These are phyloP conservation scores for Orientallactaga bullata DNA, from an alignment of 2,113 vertebrate genomes.

Conservation along the genomic window DNA sequence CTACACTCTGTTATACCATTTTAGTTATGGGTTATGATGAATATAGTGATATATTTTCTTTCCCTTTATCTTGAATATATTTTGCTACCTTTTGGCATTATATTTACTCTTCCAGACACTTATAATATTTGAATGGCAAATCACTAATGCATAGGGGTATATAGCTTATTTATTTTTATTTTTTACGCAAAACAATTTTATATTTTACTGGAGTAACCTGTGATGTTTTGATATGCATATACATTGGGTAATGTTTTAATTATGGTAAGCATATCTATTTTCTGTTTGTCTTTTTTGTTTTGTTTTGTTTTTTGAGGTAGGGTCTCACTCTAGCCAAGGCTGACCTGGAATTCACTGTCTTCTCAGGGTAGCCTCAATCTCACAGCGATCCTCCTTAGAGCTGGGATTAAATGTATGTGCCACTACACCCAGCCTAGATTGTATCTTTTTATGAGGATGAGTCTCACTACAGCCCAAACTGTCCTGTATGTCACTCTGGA, in stretches of 20 bases:
- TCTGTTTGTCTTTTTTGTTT: too few species aligned
- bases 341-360: too few species aligned
- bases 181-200: not conserved
- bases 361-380: too few species aligned
- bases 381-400: too few species aligned
- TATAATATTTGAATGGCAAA: not conserved
- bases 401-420: too few species aligned
- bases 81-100: not conserved
- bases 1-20: not conserved
- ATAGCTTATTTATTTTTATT: not conserved
- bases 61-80: conserved; percentile 14
- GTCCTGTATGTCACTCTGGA: too few species aligned
- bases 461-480: too few species aligned
- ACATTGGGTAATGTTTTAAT: not conserved
- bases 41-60: conserved; percentile 26
- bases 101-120: not conserved
- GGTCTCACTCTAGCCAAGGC: too few species aligned
- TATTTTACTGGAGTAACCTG: not conserved
- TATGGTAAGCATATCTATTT: not conserved
- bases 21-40: conserved; percentile 1
- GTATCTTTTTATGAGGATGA: too few species aligned
- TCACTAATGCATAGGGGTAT: not conserved
- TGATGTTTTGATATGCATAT: not conserved
- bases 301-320: too few species aligned
- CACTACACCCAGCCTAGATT: too few species aligned